Conservation (phyloP, 2,113 vertebrate species). For the Carettochelys insculpta region DNA sequence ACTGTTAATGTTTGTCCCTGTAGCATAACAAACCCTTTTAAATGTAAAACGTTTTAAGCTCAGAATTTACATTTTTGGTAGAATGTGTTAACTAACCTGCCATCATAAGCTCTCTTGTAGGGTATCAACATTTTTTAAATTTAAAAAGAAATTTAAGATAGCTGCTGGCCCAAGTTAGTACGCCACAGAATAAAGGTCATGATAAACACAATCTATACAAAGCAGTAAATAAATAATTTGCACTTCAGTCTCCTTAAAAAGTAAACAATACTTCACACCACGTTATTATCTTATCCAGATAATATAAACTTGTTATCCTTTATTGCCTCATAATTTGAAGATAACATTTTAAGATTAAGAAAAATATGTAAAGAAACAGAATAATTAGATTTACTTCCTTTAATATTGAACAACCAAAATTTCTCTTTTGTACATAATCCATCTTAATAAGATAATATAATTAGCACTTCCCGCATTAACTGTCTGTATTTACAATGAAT, state of each 20-base stretch:
- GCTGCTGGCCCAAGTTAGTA: constrained; percentile 58
- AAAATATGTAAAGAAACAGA: constrained; percentile 74
- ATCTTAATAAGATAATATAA: constrained; percentile 81
- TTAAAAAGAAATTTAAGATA: neutral
- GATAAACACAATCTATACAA: constrained; percentile 73
- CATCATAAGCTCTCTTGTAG: constrained; percentile 9
- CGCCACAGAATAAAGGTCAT: constrained; percentile 63
- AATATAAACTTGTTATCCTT: constrained; percentile 66
- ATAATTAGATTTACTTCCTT: constrained; percentile 77
- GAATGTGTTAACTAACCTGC: neutral
- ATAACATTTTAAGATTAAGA: constrained; percentile 58
- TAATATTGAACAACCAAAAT: constrained; percentile 82
- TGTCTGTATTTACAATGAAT: constrained; percentile 76
- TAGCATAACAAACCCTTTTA: neutral
- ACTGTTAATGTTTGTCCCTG: constrained; percentile 3
- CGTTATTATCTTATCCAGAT: constrained; percentile 58
- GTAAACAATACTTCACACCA: constrained; percentile 60
- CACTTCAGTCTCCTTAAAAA: constrained; percentile 69
- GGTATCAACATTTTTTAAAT: constrained; percentile 30
- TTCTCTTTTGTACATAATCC: constrained; percentile 80
- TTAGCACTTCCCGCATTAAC: constrained; percentile 79
- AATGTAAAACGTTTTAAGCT: constrained; percentile 26
- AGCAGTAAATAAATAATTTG: constrained; percentile 79
- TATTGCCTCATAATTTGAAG: constrained; percentile 71
- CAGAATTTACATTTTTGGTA: constrained; percentile 3